Evolutionary conservation across 2,113 vertebrate genomes (phyloP).

Genomic region (Poeciliopsis occidentalis): DNA sequence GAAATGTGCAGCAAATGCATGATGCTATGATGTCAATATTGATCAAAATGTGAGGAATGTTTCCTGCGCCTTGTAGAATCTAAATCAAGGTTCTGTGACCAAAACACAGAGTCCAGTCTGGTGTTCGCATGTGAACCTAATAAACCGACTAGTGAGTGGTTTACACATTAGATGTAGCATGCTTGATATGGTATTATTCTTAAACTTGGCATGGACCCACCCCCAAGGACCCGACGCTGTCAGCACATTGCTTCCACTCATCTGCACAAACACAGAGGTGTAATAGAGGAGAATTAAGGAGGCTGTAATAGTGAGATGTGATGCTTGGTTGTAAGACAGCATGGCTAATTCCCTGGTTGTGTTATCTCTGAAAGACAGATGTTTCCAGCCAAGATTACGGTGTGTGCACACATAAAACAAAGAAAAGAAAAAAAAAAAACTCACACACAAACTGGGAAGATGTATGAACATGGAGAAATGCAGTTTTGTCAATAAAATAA

Average conservation of each 20-base stretch:
- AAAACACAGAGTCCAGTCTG: background rate
- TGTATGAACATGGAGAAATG: constrained; percentile 50
- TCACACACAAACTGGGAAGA: constrained; percentile 16
- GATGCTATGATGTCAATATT: background rate
- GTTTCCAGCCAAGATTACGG: constrained; percentile 68
- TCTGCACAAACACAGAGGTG: constrained; percentile 47
- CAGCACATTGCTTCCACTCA: constrained; percentile 55
- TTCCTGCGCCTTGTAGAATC: background rate
- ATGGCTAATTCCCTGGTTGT: constrained; percentile 70
- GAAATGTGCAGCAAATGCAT: background rate
- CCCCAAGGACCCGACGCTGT: constrained; percentile 66
- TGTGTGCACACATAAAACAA: constrained; percentile 29
- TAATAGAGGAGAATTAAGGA: constrained; percentile 68
- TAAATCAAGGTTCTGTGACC: background rate
- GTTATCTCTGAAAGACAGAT: constrained; percentile 78
- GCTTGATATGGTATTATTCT: constrained; percentile 53
- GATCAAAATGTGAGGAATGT: background rate
- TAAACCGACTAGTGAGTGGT: background rate
- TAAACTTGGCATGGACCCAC: constrained; percentile 55
- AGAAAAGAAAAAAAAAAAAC: background rate
- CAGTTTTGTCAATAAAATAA: constrained; percentile 36
- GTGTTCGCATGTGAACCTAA: background rate
- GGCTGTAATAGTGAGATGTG: constrained; percentile 68
- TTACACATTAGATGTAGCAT: constrained; percentile 55
- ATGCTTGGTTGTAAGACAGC: constrained; percentile 69